Evolutionary conservation across 2,113 vertebrate species (phyloP), one percentile per base, ranked within the genome.

Genomic region (Perca fluviatilis): DNA sequence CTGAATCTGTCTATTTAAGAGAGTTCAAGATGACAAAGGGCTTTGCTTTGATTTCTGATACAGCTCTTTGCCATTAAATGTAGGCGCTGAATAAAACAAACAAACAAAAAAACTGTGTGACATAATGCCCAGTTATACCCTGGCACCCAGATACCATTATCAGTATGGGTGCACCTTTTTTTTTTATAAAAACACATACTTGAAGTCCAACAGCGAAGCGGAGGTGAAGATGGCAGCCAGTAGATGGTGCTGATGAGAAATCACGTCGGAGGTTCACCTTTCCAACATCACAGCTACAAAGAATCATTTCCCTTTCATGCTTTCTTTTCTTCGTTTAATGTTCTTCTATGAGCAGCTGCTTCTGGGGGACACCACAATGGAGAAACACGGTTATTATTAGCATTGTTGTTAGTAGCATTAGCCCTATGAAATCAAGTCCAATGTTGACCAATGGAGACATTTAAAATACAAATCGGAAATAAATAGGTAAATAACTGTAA

Each of bases 261-360:
- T 95, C 95, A 93, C 94, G 75, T 66, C 15, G 86, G 71, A 72
- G 81, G 83, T 89, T 87, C 57, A 84, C 94, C 95, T 96, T 95
- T 96, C 93, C 93, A 93, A 93, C 95, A 94, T 94, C 94, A 94
- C 93, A 96, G 95, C 95, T 93, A 93, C 85, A 94, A 85, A 47
- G 54, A 79, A 72, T 13, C 71, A 85, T 64, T 70, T 84, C 80
- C 70, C 77, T 70, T 60, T 25, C 56, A 40, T 54, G 72, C 49
- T 62, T n/a, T 43, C 40, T 11, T 43, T 43, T 77, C 81, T 21
- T 70, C 69, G 15, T 73, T 86, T 93, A 95, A 83, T 92, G 94
- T 90, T 95, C 93, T 80, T 95, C 94, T 88, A 92, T 90, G 74
- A 95, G 95, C 95, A 95, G 85, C 96, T 97, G 97, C 93, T 97